A percentile compares a stretch with the other conserved stretches of the same genome.
Evolutionary conservation across 2,797 vertebrate species (phyloP).

Genomic region (Chiroxiphia lanceolata): DNA sequence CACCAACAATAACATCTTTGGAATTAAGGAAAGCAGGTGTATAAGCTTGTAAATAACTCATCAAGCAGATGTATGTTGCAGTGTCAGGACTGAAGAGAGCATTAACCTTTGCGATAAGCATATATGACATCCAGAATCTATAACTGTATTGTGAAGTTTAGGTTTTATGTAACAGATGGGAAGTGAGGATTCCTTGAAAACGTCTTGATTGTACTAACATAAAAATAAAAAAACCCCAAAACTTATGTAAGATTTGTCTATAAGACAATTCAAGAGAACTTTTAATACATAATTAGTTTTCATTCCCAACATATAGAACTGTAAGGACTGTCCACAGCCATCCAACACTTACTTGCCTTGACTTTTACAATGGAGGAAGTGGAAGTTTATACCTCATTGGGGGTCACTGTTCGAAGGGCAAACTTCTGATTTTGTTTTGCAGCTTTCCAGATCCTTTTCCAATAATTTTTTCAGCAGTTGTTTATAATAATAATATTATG

Average conservation of each 20-base stretch:
- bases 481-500: not conserved
- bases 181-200: not conserved
- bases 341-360: not conserved
- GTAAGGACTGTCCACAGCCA: not conserved
- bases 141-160: not conserved
- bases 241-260: not conserved
- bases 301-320: not conserved
- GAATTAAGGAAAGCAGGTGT: not conserved
- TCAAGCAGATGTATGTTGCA: not conserved
- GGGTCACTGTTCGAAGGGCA: not conserved
- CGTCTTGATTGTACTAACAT: not conserved
- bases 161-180: not conserved
- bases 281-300: not conserved
- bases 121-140: not conserved
- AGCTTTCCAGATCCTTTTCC: not conserved
- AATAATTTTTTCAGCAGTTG: not conserved
- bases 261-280: not conserved
- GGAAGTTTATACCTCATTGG: not conserved
- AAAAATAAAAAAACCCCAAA: not conserved
- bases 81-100: not conserved
- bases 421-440: not conserved
- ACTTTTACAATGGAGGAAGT: not conserved
- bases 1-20: not conserved
- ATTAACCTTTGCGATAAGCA: not conserved
- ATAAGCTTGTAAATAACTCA: not conserved